Percentiles rank a stretch among this genome's conserved stretches.
Evolutionary conservation across 2,888 invertebrate genomes (phyloP).

Genomic region (Colletes collaris): DNA sequence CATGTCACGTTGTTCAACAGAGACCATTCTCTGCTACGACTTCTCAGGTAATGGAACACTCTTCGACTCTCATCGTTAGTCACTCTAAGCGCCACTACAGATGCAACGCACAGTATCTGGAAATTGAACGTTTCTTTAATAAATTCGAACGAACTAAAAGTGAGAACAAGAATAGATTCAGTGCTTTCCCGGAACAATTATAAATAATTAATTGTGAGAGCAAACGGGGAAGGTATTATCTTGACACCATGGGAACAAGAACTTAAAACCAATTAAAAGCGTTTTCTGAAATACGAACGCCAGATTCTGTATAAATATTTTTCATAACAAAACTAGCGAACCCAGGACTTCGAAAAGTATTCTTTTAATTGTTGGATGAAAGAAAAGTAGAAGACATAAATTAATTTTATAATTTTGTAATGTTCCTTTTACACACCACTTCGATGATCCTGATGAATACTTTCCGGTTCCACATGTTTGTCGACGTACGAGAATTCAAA

Average conservation of each 20-base stretch:
- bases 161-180: not conserved
- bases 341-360: no score
- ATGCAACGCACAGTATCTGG: slow-evolving; percentile 88
- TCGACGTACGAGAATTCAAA: slow-evolving; percentile 18
- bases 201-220: slow-evolving; percentile 40
- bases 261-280: slow-evolving; percentile 18
- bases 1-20: slow-evolving; percentile 89
- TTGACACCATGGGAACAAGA: slow-evolving; percentile 10
- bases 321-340: no score
- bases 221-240: slow-evolving; percentile 5
- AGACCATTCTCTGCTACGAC: slow-evolving; percentile 90
- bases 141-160: not conserved
- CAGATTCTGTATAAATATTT: not conserved
- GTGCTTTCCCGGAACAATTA: slow-evolving; percentile 14
- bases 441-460: slow-evolving; percentile 80
- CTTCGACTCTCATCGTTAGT: slow-evolving; percentile 90
- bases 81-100: slow-evolving; percentile 88
- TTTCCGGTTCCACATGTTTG: slow-evolving; percentile 81
- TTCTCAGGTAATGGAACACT: slow-evolving; percentile 88
- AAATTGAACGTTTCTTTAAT: slow-evolving; percentile 11
- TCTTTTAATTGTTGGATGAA: no score
- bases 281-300: not conserved
- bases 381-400: no score
- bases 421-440: slow-evolving; percentile 75
- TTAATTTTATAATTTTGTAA: no score